Evolutionary conservation across 2,888 invertebrate species (phyloP), one percentile per base, ranked within the genome.

Genomic region (Melolontha melolontha): DNA sequence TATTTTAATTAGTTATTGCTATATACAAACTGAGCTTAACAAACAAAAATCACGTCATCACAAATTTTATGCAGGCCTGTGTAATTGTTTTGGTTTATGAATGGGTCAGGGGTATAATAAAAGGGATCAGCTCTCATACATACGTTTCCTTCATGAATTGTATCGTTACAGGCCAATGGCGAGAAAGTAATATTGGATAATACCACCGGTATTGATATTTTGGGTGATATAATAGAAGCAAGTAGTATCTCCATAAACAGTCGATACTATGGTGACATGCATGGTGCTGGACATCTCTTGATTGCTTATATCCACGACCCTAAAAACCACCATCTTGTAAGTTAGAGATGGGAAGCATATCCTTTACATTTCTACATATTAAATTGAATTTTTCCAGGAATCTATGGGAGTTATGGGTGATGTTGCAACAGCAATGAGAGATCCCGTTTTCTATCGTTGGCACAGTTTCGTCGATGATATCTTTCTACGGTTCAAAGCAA

Each of bases 401-500:
- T 88, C 89, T 52, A 92, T 91, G 76, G 90, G 92, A 44, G 91
- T 93, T 29, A 94, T 95, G 88, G 94, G 93, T 0, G 94, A 94
- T 78, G 89, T 92, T 0, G 88, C 93, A 0, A 94, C 94, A 0
- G 92, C 94, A 0, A 94, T 95, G 94, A 86, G 95, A 1, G 95
- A 95, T 83, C 94, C 95, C 0, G 84, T 91, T 16, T 95, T 95
- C 86, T 95, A 94, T 84, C 89, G 92, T 79, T 94, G 92, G 92
- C 95, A 95, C 78, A 87, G 91, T 0, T 91, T 89, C 79, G 85
- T 94, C 27, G 92, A 95, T 76, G 90, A 92, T 74, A 84, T 95
- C 34, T 94, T 94, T 86, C 87, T 89, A 73, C 86, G 89, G 71
- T 90, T 90, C 83, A 95, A 95, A 82, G 84, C 85, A 70, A 89